Percentiles rank a stretch among this genome's conserved stretches.
phyloP scores from a whole-genome alignment of 2,113 vertebrate species.

The Pagrus major region DNA sequence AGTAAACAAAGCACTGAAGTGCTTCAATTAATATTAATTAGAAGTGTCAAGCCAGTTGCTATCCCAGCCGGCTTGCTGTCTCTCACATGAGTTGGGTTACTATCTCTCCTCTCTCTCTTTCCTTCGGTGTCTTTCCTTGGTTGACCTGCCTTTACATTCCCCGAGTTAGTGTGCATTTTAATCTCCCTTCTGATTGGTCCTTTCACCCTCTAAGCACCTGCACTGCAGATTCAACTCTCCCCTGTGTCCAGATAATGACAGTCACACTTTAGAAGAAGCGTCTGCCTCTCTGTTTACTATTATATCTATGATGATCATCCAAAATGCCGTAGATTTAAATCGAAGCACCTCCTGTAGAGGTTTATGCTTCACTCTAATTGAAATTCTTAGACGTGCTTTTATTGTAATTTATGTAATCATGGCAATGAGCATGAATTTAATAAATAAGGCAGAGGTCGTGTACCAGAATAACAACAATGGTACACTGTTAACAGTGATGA shows the following conservation, averaged over 20 bases:
- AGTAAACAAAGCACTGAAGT: conserved; percentile 64
- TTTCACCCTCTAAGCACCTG: conserved; percentile 29
- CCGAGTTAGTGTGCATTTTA: conserved; percentile 24
- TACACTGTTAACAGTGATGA: not conserved
- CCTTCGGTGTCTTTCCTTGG: conserved; percentile 4
- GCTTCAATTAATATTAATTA: conserved; percentile 78
- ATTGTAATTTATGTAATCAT: conserved; percentile 1
- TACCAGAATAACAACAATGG: not conserved
- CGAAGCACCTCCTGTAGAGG: not conserved
- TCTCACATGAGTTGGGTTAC: conserved; percentile 5
- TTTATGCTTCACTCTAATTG: conserved; percentile 2
- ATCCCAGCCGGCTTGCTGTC: conserved; percentile 12
- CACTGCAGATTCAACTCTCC: conserved; percentile 6
- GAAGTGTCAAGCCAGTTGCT: conserved; percentile 56
- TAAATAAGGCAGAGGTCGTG: not conserved
- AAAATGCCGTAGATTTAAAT: conserved; percentile 14
- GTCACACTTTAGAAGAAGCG: conserved; percentile 48
- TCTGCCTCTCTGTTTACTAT: not conserved
- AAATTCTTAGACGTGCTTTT: conserved; percentile 22
- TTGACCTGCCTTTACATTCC: conserved; percentile 31
- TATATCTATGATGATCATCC: not conserved
- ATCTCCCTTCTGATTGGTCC: conserved; percentile 10
- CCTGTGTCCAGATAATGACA: conserved; percentile 11
- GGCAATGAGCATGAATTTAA: conserved; percentile 1
- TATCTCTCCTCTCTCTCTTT: conserved; percentile 5